Percentiles rank a stretch among this genome's conserved stretches.
These are phyloP conservation scores for Caenorhabditis macrosperma DNA, from an alignment of 2,888 invertebrate species.

Conservation along the genomic window DNA sequence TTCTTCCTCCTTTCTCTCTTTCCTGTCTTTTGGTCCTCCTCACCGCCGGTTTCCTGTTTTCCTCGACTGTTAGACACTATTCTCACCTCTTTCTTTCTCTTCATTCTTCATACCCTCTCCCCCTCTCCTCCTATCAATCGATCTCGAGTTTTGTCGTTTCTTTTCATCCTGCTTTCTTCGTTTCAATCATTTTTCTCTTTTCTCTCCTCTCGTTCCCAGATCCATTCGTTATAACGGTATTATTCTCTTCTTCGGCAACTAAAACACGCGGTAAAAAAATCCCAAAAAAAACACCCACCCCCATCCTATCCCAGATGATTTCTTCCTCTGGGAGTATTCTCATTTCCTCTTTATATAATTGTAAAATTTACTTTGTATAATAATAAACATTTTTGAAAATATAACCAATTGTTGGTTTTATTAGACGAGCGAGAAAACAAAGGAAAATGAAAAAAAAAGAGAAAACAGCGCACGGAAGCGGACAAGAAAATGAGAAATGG, in stretches of 20 bases:
- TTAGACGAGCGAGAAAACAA: background rate
- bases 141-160: conserved; percentile 26
- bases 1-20: conserved; percentile 1
- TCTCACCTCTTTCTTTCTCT: conserved; percentile 7
- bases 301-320: background rate
- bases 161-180: background rate
- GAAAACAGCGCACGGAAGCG: no score
- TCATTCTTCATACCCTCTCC: background rate
- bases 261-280: conserved; percentile 34
- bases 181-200: background rate
- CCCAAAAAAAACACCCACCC: conserved; percentile 18
- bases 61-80: conserved; percentile 23
- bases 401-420: background rate
- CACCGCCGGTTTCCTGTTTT: conserved; percentile 14
- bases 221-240: conserved; percentile 28
- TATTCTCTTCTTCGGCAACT: conserved; percentile 23
- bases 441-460: no score
- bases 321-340: background rate
- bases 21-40: conserved; percentile 5
- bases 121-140: background rate
- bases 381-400: conserved; percentile 9
- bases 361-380: conserved; percentile 36
- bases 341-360: conserved; percentile 16
- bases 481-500: background rate
- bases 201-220: background rate